Evolutionary conservation across 2,797 vertebrate genomes (phyloP).

Genomic region (Eurystomus glaucurus): DNA sequence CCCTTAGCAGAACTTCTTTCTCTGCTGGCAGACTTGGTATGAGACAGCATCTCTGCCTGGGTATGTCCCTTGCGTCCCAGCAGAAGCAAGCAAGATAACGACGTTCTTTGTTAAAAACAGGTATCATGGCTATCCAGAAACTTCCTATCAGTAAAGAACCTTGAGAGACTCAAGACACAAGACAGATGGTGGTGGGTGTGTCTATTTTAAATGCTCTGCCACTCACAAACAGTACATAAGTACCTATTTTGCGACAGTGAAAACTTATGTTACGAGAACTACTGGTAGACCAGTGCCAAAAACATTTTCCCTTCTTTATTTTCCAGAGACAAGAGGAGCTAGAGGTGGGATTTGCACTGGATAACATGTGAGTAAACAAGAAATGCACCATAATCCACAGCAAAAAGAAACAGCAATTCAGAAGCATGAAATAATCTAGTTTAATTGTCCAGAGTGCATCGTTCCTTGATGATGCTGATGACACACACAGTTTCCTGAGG

Average conservation of each 20-base stretch:
- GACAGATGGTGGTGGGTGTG: neutral
- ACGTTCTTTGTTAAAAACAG: neutral
- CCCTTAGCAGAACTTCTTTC: neutral
- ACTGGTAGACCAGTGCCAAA: neutral
- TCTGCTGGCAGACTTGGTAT: neutral
- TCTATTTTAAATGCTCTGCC: neutral
- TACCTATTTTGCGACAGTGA: neutral
- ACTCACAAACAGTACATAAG: neutral
- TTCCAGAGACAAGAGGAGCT: conserved; percentile 79
- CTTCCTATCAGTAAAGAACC: neutral
- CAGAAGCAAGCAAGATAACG: neutral
- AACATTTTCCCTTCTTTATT: neutral
- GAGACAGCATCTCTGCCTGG: neutral
- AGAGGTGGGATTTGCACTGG: conserved; percentile 86
- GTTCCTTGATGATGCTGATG: neutral
- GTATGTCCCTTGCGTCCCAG: neutral
- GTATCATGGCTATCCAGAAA: neutral
- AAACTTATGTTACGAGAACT: neutral
- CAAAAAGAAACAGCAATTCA: neutral
- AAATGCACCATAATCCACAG: neutral
- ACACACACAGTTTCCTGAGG: neutral
- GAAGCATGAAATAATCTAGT: neutral
- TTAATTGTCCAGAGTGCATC: neutral
- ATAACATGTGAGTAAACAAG: conserved; percentile 83
- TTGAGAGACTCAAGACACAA: neutral